A percentile compares a stretch with the other conserved stretches of the same genome.
These are phyloP conservation scores for Eledona agricola DNA, from an alignment of 2,888 invertebrate species.

Conservation along the genomic window DNA sequence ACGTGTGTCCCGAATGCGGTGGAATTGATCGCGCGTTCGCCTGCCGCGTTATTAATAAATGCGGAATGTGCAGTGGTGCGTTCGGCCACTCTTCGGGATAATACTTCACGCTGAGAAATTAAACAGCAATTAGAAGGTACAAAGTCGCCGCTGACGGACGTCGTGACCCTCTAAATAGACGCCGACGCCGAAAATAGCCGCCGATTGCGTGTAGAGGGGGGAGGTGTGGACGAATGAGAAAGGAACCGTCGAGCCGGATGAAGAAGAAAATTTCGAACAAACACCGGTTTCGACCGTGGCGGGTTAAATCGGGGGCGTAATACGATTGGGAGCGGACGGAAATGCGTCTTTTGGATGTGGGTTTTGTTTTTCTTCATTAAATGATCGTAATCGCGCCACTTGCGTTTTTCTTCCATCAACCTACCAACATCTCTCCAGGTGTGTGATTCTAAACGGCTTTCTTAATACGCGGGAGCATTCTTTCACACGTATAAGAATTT, in stretches of 20 bases:
- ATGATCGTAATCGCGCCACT: no score
- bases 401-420: no score
- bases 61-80: constrained; percentile 22
- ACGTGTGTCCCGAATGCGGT: constrained; percentile 5
- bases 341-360: constrained; percentile 1
- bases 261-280: constrained; percentile 12
- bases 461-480: no score
- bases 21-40: no score
- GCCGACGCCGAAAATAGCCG: constrained; percentile 32
- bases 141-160: constrained; percentile 48
- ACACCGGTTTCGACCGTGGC: constrained; percentile 1
- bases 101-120: constrained; percentile 47
- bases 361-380: no score
- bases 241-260: constrained; percentile 22
- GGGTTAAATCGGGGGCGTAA: no score
- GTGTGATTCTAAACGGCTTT: no score
- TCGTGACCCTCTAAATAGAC: constrained; percentile 48
- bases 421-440: no score
- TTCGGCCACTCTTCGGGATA: constrained; percentile 23
- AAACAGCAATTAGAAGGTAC: constrained; percentile 50
- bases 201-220: constrained; percentile 32
- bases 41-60: constrained; percentile 22
- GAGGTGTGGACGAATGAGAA: constrained; percentile 34
- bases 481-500: no score
- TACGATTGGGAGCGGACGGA: no score